Evolutionary conservation across 2,888 invertebrate genomes (phyloP), one percentile per base, ranked within the genome.

Genomic region (Drosophila anomalata): DNA sequence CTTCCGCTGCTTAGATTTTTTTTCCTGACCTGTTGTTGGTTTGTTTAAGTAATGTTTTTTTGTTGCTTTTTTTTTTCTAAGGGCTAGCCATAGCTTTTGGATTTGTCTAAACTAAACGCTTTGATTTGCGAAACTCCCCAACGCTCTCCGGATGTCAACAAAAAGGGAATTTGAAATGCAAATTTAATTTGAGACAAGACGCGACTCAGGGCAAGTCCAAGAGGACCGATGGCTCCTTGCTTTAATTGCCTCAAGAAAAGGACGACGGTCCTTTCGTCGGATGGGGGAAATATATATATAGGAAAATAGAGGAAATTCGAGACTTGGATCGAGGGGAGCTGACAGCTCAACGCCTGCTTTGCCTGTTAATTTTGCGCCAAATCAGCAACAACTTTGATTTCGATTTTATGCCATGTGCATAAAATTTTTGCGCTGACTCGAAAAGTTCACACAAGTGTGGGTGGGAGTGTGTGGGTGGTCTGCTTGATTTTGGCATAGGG

Each of bases 321-420:
- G 41, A n/a, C 14, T n/a, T 29, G 29, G 22, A 20, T 22, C 12
- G 44, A 12, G 44, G 44, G 44, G 24, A 50, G 51, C 42, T 48
- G 69, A 36, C 59, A 70, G 70, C 59, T 47, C 39, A 54, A 60
- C 65, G 73, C 76, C 84, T 87, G 87, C 47, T 71, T 80, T 72
- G 87, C 87, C 87, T 88, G 76, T 84, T 87, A 87, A 87, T 88
- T 84, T 84, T 84, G 59, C 84, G 84, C 88, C 70, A 87, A 87
- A 87, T 84, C 87, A 88, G 88, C 83, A 85, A 87, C 87, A 87
- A 87, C 87, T 81, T 85, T 56, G 60, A 76, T 84, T 83, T 69
- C 66, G 63, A 66, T 73, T 86, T 84, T 84, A 67, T 79, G 86
- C 83, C 87, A 70, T 85, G 87, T 87, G 81, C 81, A 81, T 87